Evolutionary conservation across 2,888 invertebrate genomes (phyloP).

Genomic region (Ectobius pallidus): DNA sequence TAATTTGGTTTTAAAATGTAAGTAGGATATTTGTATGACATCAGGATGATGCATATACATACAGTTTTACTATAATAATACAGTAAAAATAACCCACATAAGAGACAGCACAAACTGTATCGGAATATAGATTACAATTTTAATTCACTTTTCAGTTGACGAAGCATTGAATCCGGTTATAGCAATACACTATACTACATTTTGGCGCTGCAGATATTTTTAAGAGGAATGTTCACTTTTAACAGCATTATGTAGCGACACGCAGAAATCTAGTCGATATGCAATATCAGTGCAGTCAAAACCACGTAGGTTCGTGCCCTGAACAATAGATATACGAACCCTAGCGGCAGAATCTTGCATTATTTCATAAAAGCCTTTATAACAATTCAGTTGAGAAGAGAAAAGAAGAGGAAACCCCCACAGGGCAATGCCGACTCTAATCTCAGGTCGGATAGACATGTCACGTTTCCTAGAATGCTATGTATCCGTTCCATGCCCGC

Average conservation of each 20-base stretch:
- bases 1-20: too few relatives aligned
- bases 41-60: too few relatives aligned
- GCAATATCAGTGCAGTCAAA: not conserved
- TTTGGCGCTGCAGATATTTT: too few relatives aligned
- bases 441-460: not conserved
- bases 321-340: not conserved
- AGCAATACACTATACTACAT: too few relatives aligned
- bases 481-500: not conserved
- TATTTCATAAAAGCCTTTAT: conserved; percentile 9
- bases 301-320: not conserved
- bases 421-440: not conserved
- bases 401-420: not conserved
- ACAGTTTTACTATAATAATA: too few relatives aligned
- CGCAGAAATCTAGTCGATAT: conserved; percentile 3
- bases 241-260: not conserved
- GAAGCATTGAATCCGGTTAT: too few relatives aligned
- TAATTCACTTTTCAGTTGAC: too few relatives aligned
- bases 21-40: too few relatives aligned
- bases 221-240: too few relatives aligned
- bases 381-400: conserved; percentile 4
- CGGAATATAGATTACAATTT: too few relatives aligned
- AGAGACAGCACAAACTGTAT: too few relatives aligned
- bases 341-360: not conserved
- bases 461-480: conserved; percentile 14
- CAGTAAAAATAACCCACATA: too few relatives aligned